Percentiles rank a stretch among this genome's conserved stretches.
Conservation (phyloP, 2,113 vertebrate species). For the Polypterus bichir region DNA sequence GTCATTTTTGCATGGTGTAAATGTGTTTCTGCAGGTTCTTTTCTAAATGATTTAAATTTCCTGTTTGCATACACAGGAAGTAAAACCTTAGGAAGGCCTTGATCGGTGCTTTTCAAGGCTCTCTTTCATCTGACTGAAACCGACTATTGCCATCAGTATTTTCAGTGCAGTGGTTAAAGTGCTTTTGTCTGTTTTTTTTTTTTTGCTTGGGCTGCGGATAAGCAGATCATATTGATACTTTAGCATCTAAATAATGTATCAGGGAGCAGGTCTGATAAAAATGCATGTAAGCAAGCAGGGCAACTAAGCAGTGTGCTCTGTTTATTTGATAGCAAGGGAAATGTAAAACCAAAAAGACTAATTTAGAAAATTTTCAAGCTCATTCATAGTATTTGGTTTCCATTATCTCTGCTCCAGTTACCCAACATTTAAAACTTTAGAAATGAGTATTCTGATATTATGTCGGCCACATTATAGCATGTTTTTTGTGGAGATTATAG, state of each 20-base stretch:
- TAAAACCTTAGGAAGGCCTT: no score
- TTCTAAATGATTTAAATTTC: no score
- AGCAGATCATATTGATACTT: neutral
- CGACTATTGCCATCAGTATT: neutral
- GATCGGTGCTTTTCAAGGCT: neutral
- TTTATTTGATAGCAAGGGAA: constrained; percentile 6
- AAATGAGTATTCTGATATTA: no score
- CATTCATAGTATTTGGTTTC: no score
- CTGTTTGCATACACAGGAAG: no score
- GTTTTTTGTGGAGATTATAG: no score
- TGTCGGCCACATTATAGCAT: no score
- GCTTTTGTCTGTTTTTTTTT: neutral
- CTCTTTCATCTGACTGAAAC: neutral
- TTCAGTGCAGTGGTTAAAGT: neutral
- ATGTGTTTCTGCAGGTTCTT: no score
- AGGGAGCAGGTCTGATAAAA: neutral
- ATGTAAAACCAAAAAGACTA: constrained; percentile 3
- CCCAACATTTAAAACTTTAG: no score
- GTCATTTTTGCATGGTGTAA: no score
- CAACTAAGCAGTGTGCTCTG: neutral
- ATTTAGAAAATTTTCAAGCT: neutral
- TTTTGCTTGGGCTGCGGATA: neutral
- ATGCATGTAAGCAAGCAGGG: neutral
- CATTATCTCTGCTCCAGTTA: no score
- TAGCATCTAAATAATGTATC: constrained; percentile 3